Conservation (phyloP, 2,797 vertebrate genomes). For the Gallirallus australis region DNA sequence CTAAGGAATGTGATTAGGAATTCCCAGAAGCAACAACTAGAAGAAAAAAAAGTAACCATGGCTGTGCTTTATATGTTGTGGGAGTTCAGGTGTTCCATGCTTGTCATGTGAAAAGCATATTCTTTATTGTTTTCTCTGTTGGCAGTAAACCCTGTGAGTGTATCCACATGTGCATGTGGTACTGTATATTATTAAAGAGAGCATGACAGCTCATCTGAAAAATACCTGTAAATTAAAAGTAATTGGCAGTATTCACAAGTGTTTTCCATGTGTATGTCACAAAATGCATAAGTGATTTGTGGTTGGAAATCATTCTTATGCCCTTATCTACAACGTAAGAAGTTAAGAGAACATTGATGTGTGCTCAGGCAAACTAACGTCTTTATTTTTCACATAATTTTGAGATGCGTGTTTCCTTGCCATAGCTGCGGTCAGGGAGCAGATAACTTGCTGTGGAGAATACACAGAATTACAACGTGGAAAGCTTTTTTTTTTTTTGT, state of each 20-base stretch:
- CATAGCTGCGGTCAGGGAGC: neutral
- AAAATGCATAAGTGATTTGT: neutral
- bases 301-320: neutral
- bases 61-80: neutral
- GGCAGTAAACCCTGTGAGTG: neutral
- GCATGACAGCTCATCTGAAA: neutral
- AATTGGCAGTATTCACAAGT: neutral
- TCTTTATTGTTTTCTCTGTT: neutral
- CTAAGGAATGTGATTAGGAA: neutral
- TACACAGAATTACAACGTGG: neutral
- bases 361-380: neutral
- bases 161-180: neutral
- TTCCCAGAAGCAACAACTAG: neutral
- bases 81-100: conserved; percentile 14
- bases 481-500: neutral
- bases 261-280: neutral
- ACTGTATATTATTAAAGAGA: conserved; percentile 28
- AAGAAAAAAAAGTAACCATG: neutral
- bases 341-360: neutral
- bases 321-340: neutral
- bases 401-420: neutral
- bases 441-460: neutral
- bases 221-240: neutral
- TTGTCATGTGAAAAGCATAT: neutral
- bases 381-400: neutral